Evolutionary conservation across 2,113 vertebrate species (phyloP), one percentile per base, ranked within the genome.

Genomic region (Ptychochromis oligacanthus): DNA sequence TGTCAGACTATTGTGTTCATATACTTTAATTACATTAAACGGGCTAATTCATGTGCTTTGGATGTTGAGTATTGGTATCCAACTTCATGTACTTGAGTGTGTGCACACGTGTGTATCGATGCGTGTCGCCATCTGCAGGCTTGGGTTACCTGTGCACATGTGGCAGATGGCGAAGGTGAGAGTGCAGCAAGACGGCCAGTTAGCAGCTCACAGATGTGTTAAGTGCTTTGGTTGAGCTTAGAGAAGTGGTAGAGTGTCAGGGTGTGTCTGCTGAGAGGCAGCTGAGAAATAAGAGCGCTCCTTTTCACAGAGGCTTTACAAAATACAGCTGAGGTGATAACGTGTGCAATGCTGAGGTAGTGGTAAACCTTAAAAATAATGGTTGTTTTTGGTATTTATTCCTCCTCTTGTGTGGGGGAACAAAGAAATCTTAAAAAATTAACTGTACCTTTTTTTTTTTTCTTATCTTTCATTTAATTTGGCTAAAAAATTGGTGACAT

Each of bases 141-240:
- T 93, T 83, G 36, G 64, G 87, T 95, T 94, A 93, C 93, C 87
- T 93, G 83, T 75, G 2, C 55, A 62, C 75, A 49, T 86, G 91
- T 82, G 82, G 91, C 94, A 95, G 94, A 95, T 95, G 93, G 93
- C 65, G 85, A 49, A 93, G 93, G 91, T 93, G 87, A 93, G 85
- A 90, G 87, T 87, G 86, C 91, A 91, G 83, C 6, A 72, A 85
- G 60, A 49, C 57, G 31, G 43, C 31, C 79, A 79, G 81, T 56
- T 70, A 84, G 72, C 87, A 85, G 82, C 77, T 80, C 91, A 88
- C 89, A 87, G 89, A 91, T 94, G 92, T 95, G 95, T 95, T 95
- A 95, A 95, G 94, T 95, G 94, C 86, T 94, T 89, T 82, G 83
- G 82, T 91, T 89, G 57, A 84, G 64, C 88, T 79, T 76, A 7